Base-by-base conservation (phyloP, 35 echinoderm and acorn worm genomes). In the Diadema setosum region DNA sequence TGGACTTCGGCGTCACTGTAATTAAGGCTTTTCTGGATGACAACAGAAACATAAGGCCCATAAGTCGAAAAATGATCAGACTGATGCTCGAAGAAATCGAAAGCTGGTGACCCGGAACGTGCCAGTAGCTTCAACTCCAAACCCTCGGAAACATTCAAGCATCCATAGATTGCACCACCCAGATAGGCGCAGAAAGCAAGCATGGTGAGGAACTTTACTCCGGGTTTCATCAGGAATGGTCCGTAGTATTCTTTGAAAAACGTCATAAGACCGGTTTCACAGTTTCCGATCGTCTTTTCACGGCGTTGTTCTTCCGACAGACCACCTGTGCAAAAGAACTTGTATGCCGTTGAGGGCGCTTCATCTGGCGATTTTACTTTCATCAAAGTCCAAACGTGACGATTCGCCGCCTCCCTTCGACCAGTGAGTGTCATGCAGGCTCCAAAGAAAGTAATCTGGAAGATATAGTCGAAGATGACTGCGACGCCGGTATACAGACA, bases 391-490 rank as follows among this genome's bases (percentile, higher is more conserved):
- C 61, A 82, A 48, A 92, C 94, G 74, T 99, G 96, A 2, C 88
- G 56, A 39, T 94, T 94, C 1, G 43, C 63, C 23, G 81, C 93
- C 58, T 99, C 96, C 36, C 96, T 44, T 7, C 74, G 59, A 1
- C 96, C 96, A 1, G 86, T 94, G 55, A 85, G 90, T 5, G 92
- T 90, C 96, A 99, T 95, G 57, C 93, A 84, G 7, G 92, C 88
- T 46, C 92, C 96, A 55, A 94, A 99, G 76, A 99, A 99, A n/a
- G 96, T 99, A 15, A 99, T 85, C 42, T 99, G 96, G 41, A 92
- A 99, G 40, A 91, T 49, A 36, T 94, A 94, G 63, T 95, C 93
- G 57, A 91, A 95, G 20, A 99, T 65, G 24, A 99, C 81, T 2
- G 96, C 93, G 17, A 99, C 64, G 27, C 96, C 96, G 1, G 92